phyloP scores from a whole-genome alignment of 1,140 invertebrate species.

The Aculops lycopersici region DNA sequence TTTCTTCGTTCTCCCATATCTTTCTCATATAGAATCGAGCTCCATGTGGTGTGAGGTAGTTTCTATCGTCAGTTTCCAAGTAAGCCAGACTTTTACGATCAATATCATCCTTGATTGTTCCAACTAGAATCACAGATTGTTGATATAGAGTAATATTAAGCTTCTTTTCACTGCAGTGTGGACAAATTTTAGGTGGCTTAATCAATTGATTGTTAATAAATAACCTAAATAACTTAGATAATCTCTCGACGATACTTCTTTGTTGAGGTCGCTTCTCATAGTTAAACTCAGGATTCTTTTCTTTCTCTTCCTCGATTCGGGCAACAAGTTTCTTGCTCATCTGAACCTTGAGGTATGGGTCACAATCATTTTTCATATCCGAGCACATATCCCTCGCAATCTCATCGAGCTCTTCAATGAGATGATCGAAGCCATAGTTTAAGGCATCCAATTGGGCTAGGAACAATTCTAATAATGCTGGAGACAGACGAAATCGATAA shows the following conservation, averaged over 20 bases:
- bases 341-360: too few relatives aligned
- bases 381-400: slow-evolving; percentile 8
- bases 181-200: slow-evolving; percentile 11
- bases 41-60: slow-evolving; percentile 14
- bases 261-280: slow-evolving; percentile 9
- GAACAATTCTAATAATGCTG: slow-evolving; percentile 18
- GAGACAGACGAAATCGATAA: slow-evolving; percentile 15
- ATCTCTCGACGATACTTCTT: slow-evolving; percentile 9
- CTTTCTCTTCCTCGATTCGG: slow-evolving; percentile 4
- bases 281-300: slow-evolving; percentile 6
- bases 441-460: slow-evolving; percentile 37
- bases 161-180: slow-evolving; percentile 12
- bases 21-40: slow-evolving; percentile 30
- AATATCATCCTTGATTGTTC: not conserved
- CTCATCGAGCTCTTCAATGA: slow-evolving; percentile 29
- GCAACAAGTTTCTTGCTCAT: too few relatives aligned
- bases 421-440: slow-evolving; percentile 32
- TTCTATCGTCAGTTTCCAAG: slow-evolving; percentile 12
- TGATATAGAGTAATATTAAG: slow-evolving; percentile 6
- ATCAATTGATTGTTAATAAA: slow-evolving; percentile 11
- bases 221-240: slow-evolving; percentile 10
- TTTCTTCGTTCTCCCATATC: slow-evolving; percentile 39
- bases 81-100: slow-evolving; percentile 4
- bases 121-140: slow-evolving; percentile 6
- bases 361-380: too few relatives aligned